Percentiles rank a stretch among this genome's conserved stretches.
Evolutionary conservation across 1,140 invertebrate genomes (phyloP).

Genomic region (Pachypeltis micranthus): DNA sequence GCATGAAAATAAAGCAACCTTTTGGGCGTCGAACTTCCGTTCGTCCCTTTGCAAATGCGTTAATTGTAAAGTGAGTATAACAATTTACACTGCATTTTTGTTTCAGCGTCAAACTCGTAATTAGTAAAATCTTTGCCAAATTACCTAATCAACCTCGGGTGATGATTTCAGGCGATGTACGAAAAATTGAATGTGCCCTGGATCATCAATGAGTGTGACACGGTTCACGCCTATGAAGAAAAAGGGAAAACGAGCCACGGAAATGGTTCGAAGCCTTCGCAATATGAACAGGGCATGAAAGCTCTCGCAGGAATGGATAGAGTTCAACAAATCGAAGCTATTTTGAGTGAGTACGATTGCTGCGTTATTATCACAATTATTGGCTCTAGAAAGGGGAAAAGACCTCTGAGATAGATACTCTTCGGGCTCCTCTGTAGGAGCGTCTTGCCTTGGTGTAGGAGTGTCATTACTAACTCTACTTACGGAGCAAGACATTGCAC

Average conservation of each 20-base stretch:
- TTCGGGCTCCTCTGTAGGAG: no score
- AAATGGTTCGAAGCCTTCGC: slow-evolving; percentile 37
- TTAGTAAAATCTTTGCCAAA: neutral
- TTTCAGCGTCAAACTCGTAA: neutral
- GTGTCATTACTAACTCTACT: no score
- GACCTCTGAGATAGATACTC: no score
- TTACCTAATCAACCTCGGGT: no score
- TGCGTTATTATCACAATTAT: no score
- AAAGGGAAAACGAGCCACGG: slow-evolving; percentile 45
- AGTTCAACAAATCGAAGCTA: slow-evolving; percentile 71
- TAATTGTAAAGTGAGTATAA: slow-evolving; percentile 35
- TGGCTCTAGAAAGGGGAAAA: no score
- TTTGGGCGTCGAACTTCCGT: slow-evolving; percentile 39
- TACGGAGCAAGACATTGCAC: no score
- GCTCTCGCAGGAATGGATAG: slow-evolving; percentile 63
- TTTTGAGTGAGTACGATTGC: slow-evolving; percentile 48
- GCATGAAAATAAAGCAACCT: slow-evolving; percentile 30
- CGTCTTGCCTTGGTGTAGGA: no score
- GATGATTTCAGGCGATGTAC: slow-evolving; percentile 52
- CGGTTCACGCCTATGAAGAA: slow-evolving; percentile 75
- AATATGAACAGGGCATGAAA: slow-evolving; percentile 63
- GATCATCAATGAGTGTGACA: slow-evolving; percentile 70
- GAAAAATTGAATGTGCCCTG: slow-evolving; percentile 52
- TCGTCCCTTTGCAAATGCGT: slow-evolving; percentile 38
- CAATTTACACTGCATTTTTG: neutral